Evolutionary conservation across 1,140 invertebrate genomes (phyloP).

Genomic region (Amphibalanus amphitrite): DNA sequence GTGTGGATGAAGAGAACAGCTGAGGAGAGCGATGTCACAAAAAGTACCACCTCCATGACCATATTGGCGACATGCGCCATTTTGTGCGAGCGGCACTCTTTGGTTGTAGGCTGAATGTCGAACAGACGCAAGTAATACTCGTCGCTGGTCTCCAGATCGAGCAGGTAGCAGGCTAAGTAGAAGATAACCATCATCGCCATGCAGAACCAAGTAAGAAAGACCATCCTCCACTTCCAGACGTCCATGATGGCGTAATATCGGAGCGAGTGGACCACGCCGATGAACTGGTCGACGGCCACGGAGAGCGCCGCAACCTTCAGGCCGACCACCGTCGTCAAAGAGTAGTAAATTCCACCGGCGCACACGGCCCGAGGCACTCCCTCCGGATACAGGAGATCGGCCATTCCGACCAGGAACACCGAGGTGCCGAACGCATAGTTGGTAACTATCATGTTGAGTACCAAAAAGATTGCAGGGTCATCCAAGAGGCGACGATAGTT

Average conservation of each 20-base stretch:
- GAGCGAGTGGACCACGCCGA: neutral
- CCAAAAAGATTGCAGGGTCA: too few species aligned
- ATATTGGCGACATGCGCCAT: too few species aligned
- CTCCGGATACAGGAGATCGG: too few species aligned
- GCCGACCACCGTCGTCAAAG: neutral
- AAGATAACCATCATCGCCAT: neutral
- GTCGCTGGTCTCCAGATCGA: slow-evolving; percentile 34
- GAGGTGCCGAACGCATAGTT: too few species aligned
- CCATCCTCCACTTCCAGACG: neutral
- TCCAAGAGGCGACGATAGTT: too few species aligned
- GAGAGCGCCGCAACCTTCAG: neutral
- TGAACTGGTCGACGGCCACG: neutral
- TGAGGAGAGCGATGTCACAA: neutral
- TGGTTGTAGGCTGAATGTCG: too few species aligned
- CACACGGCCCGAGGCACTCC: too few species aligned
- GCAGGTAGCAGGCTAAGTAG: neutral
- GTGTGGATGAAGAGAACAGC: neutral
- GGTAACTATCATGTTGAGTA: too few species aligned
- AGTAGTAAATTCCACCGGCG: too few species aligned
- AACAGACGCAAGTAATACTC: slow-evolving; percentile 18
- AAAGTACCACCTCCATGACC: neutral
- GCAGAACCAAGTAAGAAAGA: neutral
- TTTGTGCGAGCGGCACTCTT: too few species aligned
- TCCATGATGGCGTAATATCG: neutral
- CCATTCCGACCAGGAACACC: too few species aligned